Percentiles rank a stretch among this genome's conserved stretches.
phyloP scores from a whole-genome alignment of 2,113 vertebrate species.

The Thamnaconus septentrionalis region DNA sequence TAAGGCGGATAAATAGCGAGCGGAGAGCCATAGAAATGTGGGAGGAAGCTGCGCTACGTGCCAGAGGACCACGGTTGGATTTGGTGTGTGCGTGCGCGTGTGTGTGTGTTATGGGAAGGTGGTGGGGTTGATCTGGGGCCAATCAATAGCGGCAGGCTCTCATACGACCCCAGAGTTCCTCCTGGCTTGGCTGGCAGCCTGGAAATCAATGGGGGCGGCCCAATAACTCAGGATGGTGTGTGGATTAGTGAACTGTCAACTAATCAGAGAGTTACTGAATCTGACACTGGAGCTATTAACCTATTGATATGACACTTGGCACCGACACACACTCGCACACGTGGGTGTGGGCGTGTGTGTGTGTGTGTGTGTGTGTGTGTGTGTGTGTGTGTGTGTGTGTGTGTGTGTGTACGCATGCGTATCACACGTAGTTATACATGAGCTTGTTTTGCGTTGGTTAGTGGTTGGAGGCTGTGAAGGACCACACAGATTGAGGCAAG shows the following conservation, averaged over 20 bases:
- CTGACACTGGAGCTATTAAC: slow-evolving; percentile 79
- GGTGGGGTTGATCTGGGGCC: slow-evolving; percentile 75
- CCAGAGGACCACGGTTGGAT: slow-evolving; percentile 8
- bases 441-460: too few relatives aligned
- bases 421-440: too few relatives aligned
- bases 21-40: slow-evolving; percentile 1
- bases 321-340: slow-evolving; percentile 49
- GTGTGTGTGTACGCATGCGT: too few relatives aligned
- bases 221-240: slow-evolving; percentile 77
- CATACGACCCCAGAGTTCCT: slow-evolving; percentile 69
- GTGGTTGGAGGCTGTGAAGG: too few relatives aligned
- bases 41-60: slow-evolving; percentile 5
- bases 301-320: slow-evolving; percentile 79
- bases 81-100: slow-evolving; percentile 12
- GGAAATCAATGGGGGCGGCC: slow-evolving; percentile 78
- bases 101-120: slow-evolving; percentile 21
- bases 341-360: too few relatives aligned
- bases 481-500: too few relatives aligned
- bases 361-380: too few relatives aligned
- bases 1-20: too few relatives aligned
- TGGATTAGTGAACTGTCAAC: slow-evolving; percentile 82
- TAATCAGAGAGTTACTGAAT: slow-evolving; percentile 82
- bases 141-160: slow-evolving; percentile 76
- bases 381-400: too few relatives aligned
- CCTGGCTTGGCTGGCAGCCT: slow-evolving; percentile 68